phyloP scores from a whole-genome alignment of 2,113 vertebrate genomes.

The Opisthocomus hoazin region DNA sequence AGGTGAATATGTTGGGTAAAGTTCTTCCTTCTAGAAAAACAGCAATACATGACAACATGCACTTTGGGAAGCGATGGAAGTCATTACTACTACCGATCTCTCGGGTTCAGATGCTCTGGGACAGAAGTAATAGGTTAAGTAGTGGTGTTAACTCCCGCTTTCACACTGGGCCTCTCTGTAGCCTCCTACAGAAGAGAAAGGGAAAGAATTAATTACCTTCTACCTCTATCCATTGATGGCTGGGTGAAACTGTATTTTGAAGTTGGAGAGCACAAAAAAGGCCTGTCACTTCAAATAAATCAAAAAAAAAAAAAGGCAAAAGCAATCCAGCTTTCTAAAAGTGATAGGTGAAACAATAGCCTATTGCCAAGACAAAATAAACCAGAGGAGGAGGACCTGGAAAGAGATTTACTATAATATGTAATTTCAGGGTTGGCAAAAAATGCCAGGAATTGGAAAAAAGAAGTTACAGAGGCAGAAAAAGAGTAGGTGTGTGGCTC shows the following conservation, averaged over 20 bases:
- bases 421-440: not conserved
- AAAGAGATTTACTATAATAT: not conserved
- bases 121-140: not conserved
- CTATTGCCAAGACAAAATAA: not conserved
- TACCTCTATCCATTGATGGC: not conserved
- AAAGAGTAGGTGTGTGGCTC: not conserved
- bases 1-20: not conserved
- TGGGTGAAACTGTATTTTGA: not conserved
- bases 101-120: not conserved
- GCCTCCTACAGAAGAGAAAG: not conserved
- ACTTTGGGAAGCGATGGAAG: rapidly evolving
- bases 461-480: not conserved
- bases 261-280: not conserved
- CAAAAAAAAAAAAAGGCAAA: not conserved
- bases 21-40: not conserved
- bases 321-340: not conserved
- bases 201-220: not conserved
- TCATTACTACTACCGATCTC: not conserved
- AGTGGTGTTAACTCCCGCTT: not conserved
- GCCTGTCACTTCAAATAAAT: not conserved
- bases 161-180: not conserved
- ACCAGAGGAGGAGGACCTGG: not conserved
- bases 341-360: not conserved
- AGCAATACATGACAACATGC: not conserved
- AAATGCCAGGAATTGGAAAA: not conserved